Conservation (phyloP, 2,888 invertebrate genomes). For the Ditula angustiorana region DNA sequence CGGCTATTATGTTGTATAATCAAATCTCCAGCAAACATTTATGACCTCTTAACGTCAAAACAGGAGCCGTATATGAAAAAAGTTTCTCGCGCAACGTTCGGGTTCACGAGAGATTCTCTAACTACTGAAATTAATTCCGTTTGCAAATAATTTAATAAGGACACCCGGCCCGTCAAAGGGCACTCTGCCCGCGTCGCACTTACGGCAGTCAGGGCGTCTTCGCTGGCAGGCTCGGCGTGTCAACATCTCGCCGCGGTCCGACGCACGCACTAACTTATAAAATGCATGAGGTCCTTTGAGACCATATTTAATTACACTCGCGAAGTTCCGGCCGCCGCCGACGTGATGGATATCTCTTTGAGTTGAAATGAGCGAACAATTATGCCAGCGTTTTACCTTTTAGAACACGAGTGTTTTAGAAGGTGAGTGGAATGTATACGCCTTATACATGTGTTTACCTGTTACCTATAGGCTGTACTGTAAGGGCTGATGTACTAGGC, state of each 20-base stretch:
- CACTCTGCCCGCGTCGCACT: neutral
- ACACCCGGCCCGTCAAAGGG: neutral
- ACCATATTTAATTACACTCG: constrained; percentile 15
- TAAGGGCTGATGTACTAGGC: neutral
- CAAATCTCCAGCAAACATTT: neutral
- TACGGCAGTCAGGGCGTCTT: neutral
- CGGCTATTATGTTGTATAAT: neutral
- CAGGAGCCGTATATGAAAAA: constrained; percentile 1
- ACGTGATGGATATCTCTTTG: constrained; percentile 15
- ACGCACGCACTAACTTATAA: constrained; percentile 7
- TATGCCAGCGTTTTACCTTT: constrained; percentile 4
- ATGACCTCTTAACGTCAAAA: neutral
- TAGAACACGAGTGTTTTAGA: neutral
- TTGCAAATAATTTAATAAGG: constrained; percentile 22
- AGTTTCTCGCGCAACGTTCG: neutral
- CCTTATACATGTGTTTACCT: too few species aligned
- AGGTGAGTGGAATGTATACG: neutral
- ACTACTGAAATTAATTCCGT: constrained; percentile 25
- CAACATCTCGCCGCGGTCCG: neutral
- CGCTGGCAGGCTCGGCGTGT: too few species aligned
- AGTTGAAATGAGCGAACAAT: constrained; percentile 11
- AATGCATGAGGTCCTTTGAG: constrained; percentile 18
- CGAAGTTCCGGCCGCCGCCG: constrained; percentile 1
- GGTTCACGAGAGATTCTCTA: neutral
- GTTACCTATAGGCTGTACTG: too few species aligned